Evolutionary conservation across 1,140 invertebrate genomes (phyloP), one percentile per base, ranked within the genome.

Genomic region (Bathynomus jamesi): DNA sequence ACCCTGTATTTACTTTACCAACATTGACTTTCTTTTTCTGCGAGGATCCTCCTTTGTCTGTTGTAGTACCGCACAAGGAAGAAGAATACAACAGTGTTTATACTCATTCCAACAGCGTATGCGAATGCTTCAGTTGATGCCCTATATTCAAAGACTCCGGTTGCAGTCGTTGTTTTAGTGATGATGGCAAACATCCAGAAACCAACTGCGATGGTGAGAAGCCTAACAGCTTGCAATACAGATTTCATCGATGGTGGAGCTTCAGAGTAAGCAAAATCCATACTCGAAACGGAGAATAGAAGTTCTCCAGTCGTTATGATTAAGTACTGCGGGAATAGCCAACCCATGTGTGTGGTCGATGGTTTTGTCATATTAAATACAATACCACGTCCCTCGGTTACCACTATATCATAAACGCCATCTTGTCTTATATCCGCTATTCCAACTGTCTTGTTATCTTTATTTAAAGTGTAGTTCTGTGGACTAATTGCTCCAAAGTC

Each of bases 181-280:
- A 98, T 87, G 4, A 96, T 81, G 81, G 98, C 96, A 65, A 80
- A 76, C n/a, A 72, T 28, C 40, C 72, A 67, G n/a, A 76, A 17
- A 28, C 95, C 95, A 78, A 94, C 85, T 0, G 95, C 92, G 11
- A 91, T 90, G 0, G 94, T 95, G 0, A 97, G 80, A 30, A 95
- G 83, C 90, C 93, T 98, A 2, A 87, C 86, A 4, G 95, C 92
- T 80, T 93, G 90, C 32, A 98, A 81, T 0, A 98, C 86, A 0
- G 94, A 92, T 80, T 95, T 96, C 94, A 97, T 95, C 71, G 87
- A 90, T 24, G 83, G 80, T 0, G 95, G 95, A 0, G 94, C 91
- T 85, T 96, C 86, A 27, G 86, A 85, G 81, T 96, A 98, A 0
- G 93, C 91, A 82, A 97, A 97, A 78, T 95, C 90, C 25, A 95